phyloP scores from a whole-genome alignment of 1,140 invertebrate species.

The Ceratitis capitata region DNA sequence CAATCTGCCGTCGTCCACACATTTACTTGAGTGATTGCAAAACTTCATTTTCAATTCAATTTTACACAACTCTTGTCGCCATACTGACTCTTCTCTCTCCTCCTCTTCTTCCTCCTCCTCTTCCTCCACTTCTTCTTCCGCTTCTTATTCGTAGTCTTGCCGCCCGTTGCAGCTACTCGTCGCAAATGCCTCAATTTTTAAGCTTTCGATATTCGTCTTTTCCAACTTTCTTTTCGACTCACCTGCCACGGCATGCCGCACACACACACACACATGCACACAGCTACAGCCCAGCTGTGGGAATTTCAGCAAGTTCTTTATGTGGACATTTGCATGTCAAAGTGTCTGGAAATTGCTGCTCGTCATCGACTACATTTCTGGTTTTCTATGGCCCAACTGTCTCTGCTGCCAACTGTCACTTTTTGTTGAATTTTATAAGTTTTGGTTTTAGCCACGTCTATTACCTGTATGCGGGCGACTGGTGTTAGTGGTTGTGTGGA shows the following conservation, averaged over 20 bases:
- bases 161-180: not conserved
- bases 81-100: not conserved
- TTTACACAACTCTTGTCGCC: constrained; percentile 21
- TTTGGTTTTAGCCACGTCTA: not conserved
- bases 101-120: not conserved
- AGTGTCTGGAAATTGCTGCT: constrained; percentile 15
- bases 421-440: not conserved
- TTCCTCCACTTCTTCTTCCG: not conserved
- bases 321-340: constrained; percentile 26
- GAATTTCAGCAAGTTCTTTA: constrained; percentile 6
- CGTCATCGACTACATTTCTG: constrained; percentile 32
- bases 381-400: constrained; percentile 21
- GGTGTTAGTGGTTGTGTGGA: not conserved
- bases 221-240: not conserved
- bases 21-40: constrained; percentile 33
- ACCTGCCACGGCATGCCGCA: not conserved
- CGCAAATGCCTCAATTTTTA: not conserved
- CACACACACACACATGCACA: too few species aligned
- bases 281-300: not conserved
- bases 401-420: not conserved
- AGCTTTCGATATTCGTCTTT: not conserved
- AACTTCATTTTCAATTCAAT: constrained; percentile 36
- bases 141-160: not conserved
- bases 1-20: not conserved
- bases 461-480: not conserved